A percentile compares a stretch with the other conserved stretches of the same genome.
These are phyloP conservation scores for Saccostrea cuccullata DNA, from an alignment of 1,140 invertebrate species.

Conservation along the genomic window DNA sequence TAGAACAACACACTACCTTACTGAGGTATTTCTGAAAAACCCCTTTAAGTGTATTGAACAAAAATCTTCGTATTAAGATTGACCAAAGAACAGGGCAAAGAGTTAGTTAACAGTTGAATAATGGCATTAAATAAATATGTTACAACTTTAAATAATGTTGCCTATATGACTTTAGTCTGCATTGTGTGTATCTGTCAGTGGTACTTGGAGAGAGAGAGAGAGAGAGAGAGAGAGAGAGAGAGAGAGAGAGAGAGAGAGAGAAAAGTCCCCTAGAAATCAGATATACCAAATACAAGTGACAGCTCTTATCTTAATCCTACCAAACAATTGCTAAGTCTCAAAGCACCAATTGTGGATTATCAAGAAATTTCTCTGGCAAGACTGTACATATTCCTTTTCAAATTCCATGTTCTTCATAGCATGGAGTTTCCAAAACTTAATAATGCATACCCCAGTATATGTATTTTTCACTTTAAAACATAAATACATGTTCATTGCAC, in stretches of 20 bases:
- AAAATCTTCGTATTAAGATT: neutral
- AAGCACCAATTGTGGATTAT: constrained; percentile 9
- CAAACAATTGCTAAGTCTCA: constrained; percentile 10
- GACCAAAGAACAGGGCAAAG: neutral
- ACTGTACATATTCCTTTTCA: neutral
- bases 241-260: no score
- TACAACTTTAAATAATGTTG: neutral
- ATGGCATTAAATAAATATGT: neutral
- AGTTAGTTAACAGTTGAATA: neutral
- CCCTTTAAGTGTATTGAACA: neutral
- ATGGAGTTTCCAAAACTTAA: neutral
- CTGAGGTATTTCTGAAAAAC: no score
- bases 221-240: no score
- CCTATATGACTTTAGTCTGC: neutral
- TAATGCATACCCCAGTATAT: neutral
- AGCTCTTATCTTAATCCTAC: constrained; percentile 14
- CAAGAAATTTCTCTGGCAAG: neutral
- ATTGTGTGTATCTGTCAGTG: neutral
- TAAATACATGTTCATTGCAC: no score
- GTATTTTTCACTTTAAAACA: neutral
- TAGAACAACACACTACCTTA: neutral
- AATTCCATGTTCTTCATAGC: neutral
- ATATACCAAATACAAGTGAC: constrained; percentile 24
- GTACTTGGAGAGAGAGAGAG: neutral
- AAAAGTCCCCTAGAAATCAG: neutral